Evolutionary conservation across 2,888 invertebrate species (phyloP).

Genomic region (Dasysyrphus tricinctus): DNA sequence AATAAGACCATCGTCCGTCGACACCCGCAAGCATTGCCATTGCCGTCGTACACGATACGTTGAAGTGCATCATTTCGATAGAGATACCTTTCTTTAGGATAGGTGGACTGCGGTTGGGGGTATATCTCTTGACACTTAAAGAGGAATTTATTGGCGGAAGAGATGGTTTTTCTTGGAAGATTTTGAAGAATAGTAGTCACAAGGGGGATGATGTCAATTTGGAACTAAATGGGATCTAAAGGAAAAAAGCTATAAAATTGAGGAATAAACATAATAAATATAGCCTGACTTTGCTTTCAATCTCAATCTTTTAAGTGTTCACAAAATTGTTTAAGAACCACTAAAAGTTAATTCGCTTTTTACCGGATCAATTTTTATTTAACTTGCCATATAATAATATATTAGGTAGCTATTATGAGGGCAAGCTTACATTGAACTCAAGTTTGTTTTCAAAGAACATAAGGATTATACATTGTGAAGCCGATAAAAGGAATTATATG

Average conservation of each 20-base stretch:
- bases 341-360: neutral
- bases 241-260: neutral
- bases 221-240: conserved; percentile 13
- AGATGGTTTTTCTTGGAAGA: conserved; percentile 11
- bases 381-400: neutral
- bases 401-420: neutral
- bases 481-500: no score
- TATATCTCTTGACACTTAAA: conserved; percentile 10
- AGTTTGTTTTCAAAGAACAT: no score
- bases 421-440: neutral
- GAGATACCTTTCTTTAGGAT: neutral
- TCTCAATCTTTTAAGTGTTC: conserved; percentile 11
- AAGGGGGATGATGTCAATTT: conserved; percentile 4
- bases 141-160: conserved; percentile 29
- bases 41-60: neutral
- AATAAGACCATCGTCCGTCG: neutral
- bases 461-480: no score
- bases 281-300: conserved; percentile 2
- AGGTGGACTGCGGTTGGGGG: neutral
- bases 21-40: neutral
- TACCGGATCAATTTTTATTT: neutral
- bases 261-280: neutral
- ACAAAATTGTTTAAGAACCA: neutral
- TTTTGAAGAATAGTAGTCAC: conserved; percentile 15
- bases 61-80: conserved; percentile 51